phyloP scores from a whole-genome alignment of 2,888 invertebrate species.

The Acleris cristana region DNA sequence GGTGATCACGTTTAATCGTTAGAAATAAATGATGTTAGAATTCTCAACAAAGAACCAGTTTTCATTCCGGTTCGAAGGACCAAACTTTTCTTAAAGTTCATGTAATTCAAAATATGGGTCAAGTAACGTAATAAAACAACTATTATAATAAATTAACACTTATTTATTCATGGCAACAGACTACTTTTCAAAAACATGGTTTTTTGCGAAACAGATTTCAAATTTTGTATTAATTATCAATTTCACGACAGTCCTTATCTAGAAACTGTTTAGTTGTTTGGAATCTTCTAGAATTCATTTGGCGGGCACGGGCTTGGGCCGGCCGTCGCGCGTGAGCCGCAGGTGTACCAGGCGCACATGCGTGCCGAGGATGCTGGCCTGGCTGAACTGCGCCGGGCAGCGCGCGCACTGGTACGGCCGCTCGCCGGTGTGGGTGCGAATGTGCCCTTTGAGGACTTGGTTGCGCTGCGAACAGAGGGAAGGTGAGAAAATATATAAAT shows the following conservation, averaged over 20 bases:
- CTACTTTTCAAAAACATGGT: not conserved
- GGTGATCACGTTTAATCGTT: no score
- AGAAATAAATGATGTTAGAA: no score
- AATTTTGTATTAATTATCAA: no score
- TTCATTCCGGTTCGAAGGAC: no score
- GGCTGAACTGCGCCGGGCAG: slow-evolving; percentile 69
- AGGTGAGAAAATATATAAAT: no score
- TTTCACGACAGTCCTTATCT: no score
- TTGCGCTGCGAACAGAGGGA: slow-evolving; percentile 54
- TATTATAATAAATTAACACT: not conserved
- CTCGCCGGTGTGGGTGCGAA: slow-evolving; percentile 73
- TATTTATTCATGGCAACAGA: not conserved
- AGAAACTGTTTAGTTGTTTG: no score
- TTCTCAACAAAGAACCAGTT: no score
- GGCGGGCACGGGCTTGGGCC: slow-evolving; percentile 5
- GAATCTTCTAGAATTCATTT: slow-evolving; percentile 6
- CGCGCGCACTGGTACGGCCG: slow-evolving; percentile 64
- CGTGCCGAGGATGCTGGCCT: slow-evolving; percentile 55
- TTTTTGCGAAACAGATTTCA: not conserved
- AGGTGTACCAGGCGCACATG: slow-evolving; percentile 30
- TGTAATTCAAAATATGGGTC: no score
- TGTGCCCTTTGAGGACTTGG: slow-evolving; percentile 63
- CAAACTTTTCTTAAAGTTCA: no score
- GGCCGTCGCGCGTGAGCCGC: slow-evolving; percentile 22
- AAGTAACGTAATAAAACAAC: not conserved